Base-by-base conservation (phyloP, 2,797 vertebrate genomes). In the Agapornis canus region DNA sequence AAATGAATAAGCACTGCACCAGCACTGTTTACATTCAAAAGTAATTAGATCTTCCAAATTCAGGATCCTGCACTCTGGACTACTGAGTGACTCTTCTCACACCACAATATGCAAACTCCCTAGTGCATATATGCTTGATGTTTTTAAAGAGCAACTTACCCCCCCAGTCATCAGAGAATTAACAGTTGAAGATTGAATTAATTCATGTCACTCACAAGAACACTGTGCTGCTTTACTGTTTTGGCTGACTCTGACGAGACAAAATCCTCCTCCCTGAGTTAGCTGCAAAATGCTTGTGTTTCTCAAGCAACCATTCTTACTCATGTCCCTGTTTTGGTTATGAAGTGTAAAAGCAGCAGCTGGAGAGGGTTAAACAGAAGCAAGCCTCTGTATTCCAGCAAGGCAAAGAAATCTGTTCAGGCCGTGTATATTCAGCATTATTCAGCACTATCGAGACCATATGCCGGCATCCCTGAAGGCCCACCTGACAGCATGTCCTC, bases 401-500 rank as follows among this genome's bases (percentile, higher is more conserved):
- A 64, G 61, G 86, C 63, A 75, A 42, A 69, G 77, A 65, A 89
- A 89, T n/a, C 68, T 73, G 16, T 86, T 64, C 57, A 21, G 69
- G 86, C 78, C 84, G 82, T 49, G 54, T 52, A 79, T 15, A 72
- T 52, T 71, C 92, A 92, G 90, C 94, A 84, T 96, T 94, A 91
- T 92, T 94, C 94, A 96, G 94, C 95, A 75, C 81, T 66, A 51
- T 5, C 5, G 20, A 81, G 76, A 86, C 56, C 25, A 1, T 32
- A 54, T 39, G 77, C 51, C 60, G 51, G 86, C 81, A 85, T 68
- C 57, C 63, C 56, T 69, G 26, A 6, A 49, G 83, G 92, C 96
- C 96, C 97, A 97, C 96, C 97, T 97, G 96, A 94, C 94, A 83
- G 40, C 32, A 76, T 82, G 82, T 95, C 95, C 93, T 97, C 91